Conservation (phyloP, 2,113 vertebrate species). For the Catharus fuscescens region DNA sequence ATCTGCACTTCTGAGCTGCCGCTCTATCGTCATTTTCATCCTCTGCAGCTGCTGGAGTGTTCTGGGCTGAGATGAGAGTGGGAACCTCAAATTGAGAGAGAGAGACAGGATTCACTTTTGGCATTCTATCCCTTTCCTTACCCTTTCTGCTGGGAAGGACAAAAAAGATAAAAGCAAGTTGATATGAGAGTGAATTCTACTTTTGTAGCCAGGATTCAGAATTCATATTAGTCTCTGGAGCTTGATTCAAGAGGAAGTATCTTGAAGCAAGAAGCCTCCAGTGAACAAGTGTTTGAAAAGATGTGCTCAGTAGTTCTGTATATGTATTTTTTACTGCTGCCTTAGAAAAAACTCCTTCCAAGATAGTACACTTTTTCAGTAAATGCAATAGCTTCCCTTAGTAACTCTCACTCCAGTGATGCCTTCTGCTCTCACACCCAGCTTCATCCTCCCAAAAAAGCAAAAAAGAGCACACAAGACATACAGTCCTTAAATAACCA, state of each 20-base stretch:
- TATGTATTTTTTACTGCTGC: constrained; percentile 38
- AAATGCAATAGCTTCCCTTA: constrained; percentile 10
- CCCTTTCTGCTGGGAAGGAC: neutral
- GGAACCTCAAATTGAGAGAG: neutral
- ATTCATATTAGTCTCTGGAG: neutral
- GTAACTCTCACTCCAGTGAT: neutral
- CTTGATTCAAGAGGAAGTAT: constrained; percentile 14
- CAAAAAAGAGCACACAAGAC: neutral
- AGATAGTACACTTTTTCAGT: neutral
- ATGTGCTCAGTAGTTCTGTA: neutral
- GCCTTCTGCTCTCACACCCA: neutral
- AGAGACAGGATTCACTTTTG: neutral
- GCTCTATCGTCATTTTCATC: neutral
- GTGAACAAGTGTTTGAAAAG: constrained; percentile 23
- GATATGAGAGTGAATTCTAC: neutral
- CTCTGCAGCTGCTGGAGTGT: neutral
- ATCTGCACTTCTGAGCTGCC: neutral
- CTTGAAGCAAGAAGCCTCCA: constrained; percentile 18
- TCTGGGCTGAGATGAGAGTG: neutral
- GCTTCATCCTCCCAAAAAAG: neutral
- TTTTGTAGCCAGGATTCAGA: neutral
- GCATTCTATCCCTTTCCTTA: neutral
- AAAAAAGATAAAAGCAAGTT: neutral
- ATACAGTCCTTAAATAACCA: neutral
- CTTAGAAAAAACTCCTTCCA: constrained; percentile 45